Evolutionary conservation across 2,888 invertebrate genomes (phyloP), one percentile per base, ranked within the genome.

Genomic region (Willowsia nigromaculata): DNA sequence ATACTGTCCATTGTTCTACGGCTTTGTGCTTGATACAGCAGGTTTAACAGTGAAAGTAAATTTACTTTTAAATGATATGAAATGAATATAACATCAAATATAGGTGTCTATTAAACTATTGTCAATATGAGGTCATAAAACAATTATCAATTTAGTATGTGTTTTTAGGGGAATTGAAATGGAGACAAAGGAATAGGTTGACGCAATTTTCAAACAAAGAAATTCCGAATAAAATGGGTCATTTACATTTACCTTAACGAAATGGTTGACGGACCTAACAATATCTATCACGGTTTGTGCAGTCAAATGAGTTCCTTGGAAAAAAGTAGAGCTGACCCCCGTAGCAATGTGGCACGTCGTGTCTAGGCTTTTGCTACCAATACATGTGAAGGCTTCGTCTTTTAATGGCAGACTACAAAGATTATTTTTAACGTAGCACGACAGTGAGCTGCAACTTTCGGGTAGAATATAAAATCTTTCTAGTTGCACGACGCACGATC

Each of bases 261-360:
- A 76, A 81, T 90, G 87, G 90, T 88, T 80, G 87, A 84, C 85
- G 84, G 90, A 47, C 87, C 87, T 71, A 86, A 84, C 71, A 88
- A 71, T 50, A 30, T 18, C 81, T 56, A 53, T 81, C 81, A 47
- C 81, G 22, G 40, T 80, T 37, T 53, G 53, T 53, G 56, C 80
- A 87, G 81, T 76, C 82, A 65, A 84, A 59, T 85, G n/a, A 71
- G 33, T 56, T 85, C 37, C 22, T 37, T 37, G 37, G 18, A 40
- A 62, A 71, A 33, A 59, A 15, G 5, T 22, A 30, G 43, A 59
- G 62, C 59, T 53, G 59, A 62, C 76, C 59, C 25, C n/a, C 43
- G 56, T 62, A 22, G 59, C n/a, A 11, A 43, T 85, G 76, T 59
- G 47, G 74, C 22, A 84, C 53, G 85, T 56, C 74, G 76, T 74